Evolutionary conservation across 1,140 invertebrate genomes (phyloP).

Genomic region (Drosophila ohnishii): DNA sequence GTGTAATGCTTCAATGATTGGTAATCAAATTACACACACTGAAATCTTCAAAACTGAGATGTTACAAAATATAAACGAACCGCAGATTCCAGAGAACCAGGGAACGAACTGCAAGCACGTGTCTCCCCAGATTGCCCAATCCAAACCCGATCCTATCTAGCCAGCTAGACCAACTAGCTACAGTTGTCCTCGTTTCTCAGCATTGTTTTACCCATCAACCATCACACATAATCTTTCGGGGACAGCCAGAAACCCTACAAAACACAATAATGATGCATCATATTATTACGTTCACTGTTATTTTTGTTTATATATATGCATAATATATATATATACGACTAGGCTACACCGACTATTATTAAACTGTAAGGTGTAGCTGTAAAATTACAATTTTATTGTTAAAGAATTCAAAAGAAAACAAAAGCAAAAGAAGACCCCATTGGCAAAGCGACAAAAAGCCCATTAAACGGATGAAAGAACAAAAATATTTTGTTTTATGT

Average conservation of each 20-base stretch:
- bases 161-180: conserved; percentile 1
- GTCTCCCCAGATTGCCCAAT: conserved; percentile 15
- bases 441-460: conserved; percentile 16
- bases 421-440: conserved; percentile 13
- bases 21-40: conserved; percentile 73
- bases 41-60: conserved; percentile 55
- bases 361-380: conserved; percentile 61
- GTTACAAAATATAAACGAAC: conserved; percentile 52
- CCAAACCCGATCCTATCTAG: not conserved
- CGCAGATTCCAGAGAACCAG: conserved; percentile 21
- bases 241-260: conserved; percentile 15
- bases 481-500: conserved; percentile 38
- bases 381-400: conserved; percentile 72
- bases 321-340: conserved; percentile 42
- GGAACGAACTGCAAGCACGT: not conserved
- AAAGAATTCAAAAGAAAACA: conserved; percentile 53
- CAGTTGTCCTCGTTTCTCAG: conserved; percentile 11
- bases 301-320: conserved; percentile 69
- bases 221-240: conserved; percentile 16
- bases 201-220: conserved; percentile 11
- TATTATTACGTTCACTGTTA: conserved; percentile 73
- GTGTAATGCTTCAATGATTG: conserved; percentile 56
- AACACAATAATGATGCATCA: conserved; percentile 39
- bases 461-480: conserved; percentile 53
- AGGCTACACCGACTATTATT: conserved; percentile 56